These are phyloP conservation scores for Athripsodes cinereus DNA, from an alignment of 2,888 invertebrate species.

Conservation along the genomic window DNA sequence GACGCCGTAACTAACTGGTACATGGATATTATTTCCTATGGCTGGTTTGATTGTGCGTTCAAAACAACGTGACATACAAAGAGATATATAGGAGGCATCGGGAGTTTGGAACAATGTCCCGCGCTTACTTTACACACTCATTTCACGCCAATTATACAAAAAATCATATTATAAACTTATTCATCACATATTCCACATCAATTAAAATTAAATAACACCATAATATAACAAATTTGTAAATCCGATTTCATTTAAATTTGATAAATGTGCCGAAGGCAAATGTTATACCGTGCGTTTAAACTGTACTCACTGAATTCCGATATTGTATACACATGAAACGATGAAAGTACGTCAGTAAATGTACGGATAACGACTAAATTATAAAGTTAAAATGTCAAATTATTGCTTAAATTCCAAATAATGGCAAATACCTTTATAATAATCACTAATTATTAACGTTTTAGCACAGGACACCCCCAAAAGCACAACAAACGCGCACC, in stretches of 20 bases:
- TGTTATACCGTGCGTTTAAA: slow-evolving; percentile 24
- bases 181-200: not conserved
- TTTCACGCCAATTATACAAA: not conserved
- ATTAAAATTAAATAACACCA: not conserved
- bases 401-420: slow-evolving; percentile 4
- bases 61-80: slow-evolving; percentile 21
- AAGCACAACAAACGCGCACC: slow-evolving; percentile 54
- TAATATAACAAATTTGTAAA: slow-evolving; percentile 1
- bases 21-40: slow-evolving; percentile 16
- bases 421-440: slow-evolving; percentile 16
- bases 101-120: slow-evolving; percentile 19
- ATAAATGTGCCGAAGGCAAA: slow-evolving; percentile 19
- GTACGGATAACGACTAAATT: not conserved
- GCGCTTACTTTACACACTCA: slow-evolving; percentile 17
- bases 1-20: slow-evolving; percentile 17
- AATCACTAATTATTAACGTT: slow-evolving; percentile 16
- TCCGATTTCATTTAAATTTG: slow-evolving; percentile 2
- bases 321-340: slow-evolving; percentile 10
- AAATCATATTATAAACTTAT: not conserved
- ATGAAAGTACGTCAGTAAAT: slow-evolving; percentile 19
- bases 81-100: slow-evolving; percentile 10
- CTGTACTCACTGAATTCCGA: slow-evolving; percentile 14
- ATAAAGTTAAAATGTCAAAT: not conserved
- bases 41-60: slow-evolving; percentile 19
- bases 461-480: slow-evolving; percentile 20